Conservation (phyloP, 2,113 vertebrate genomes). For the Labeo rohita region DNA sequence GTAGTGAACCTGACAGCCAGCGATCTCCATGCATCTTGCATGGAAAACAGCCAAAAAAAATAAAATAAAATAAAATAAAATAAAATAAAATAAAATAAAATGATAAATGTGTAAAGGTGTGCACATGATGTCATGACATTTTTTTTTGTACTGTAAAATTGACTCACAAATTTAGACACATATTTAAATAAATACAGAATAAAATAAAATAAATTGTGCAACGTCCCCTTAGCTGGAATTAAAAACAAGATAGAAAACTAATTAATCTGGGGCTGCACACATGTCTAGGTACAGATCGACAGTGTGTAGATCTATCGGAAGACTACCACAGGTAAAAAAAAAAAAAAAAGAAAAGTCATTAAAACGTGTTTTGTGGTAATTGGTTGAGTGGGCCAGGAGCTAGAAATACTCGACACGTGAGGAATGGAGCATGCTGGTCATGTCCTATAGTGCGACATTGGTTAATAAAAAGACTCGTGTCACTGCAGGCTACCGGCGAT, state of each 20-base stretch:
- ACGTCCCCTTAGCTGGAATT: neutral
- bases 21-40: neutral
- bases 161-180: neutral
- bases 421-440: conserved; percentile 32
- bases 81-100: too few relatives aligned
- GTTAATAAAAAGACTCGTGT: conserved; percentile 53
- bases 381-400: conserved; percentile 24
- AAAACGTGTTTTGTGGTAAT: conserved; percentile 41
- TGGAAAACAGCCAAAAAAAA: neutral
- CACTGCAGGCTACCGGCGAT: conserved; percentile 56
- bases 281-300: conserved; percentile 19
- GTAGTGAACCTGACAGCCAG: neutral
- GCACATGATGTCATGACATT: neutral
- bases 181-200: too few relatives aligned
- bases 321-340: neutral
- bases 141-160: neutral
- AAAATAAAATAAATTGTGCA: neutral
- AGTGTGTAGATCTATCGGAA: neutral
- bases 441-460: conserved; percentile 47
- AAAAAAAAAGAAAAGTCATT: conserved; percentile 6
- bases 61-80: too few relatives aligned
- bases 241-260: neutral
- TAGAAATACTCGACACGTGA: conserved; percentile 37
- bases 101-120: neutral
- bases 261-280: neutral